Conservation (phyloP, 2,797 vertebrate species). For the Rhinella marina region DNA sequence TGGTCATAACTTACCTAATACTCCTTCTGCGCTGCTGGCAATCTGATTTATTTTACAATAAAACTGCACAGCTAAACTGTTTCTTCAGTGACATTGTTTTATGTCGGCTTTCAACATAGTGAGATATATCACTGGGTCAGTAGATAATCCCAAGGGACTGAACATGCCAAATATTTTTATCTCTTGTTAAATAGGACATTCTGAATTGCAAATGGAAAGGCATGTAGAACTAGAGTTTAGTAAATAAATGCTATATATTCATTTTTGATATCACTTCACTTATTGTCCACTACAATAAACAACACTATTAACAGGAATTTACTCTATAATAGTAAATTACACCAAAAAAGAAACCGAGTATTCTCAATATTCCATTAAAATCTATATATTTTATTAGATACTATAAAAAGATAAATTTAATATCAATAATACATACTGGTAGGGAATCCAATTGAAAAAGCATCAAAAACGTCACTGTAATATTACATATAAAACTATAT, state of each 20-base stretch:
- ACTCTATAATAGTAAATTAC: no score
- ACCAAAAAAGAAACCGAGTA: no score
- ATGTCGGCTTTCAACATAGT: constrained; percentile 27
- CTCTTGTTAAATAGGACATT: not conserved
- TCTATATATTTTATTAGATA: no score
- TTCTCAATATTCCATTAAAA: no score
- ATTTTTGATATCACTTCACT: no score
- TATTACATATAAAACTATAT: no score
- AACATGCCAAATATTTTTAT: not conserved
- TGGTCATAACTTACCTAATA: not conserved
- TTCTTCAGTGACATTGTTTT: constrained; percentile 24
- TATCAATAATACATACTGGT: no score
- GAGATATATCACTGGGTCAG: constrained; percentile 19
- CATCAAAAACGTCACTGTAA: no score
- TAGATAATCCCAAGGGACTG: not conserved
- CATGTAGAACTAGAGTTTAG: not conserved
- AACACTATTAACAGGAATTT: no score
- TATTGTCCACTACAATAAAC: no score
- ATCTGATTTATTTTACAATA: constrained; percentile 50
- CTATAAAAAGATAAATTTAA: no score
- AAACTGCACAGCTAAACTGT: constrained; percentile 22
- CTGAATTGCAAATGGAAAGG: not conserved
- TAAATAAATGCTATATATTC: not conserved
- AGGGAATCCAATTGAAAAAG: no score
- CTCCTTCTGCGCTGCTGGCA: constrained; percentile 6